Base-by-base conservation (phyloP, 2,888 invertebrate species). In the Morpho achilles region DNA sequence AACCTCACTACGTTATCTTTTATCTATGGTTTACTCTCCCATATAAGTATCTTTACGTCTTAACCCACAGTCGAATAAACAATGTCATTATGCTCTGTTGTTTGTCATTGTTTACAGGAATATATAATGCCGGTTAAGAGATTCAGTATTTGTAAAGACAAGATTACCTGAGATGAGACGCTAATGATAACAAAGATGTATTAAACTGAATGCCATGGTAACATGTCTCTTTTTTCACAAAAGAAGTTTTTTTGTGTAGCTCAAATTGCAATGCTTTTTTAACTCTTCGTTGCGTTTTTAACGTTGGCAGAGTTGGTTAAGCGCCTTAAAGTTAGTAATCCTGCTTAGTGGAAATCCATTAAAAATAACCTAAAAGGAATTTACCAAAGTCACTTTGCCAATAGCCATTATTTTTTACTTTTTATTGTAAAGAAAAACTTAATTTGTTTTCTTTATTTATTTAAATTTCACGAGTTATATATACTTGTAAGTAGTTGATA, bases 11-110 rank as follows among this genome's bases (percentile, higher is more conserved):
- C 32, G 32, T 32, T 32, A 32, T 32, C 32, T 5, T 32, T 69
- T 69, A 67, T 61, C 63, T 64, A 58, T 52, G 66, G 68, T 69
- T 70, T 65, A 65, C 67, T 69, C 69, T 66, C 69, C 57, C 58
- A 56, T 66, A 66, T 71, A 73, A 75, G 70, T 66, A 69, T 71
- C 69, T 74, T 75, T 74, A 69, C 69, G 71, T 75, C 68, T 74
- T 72, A 64, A 63, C 63, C 68, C 64, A 63, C 74, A 75, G 75
- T 74, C 64, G 69, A 67, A 66, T 64, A 67, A 66, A 64, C 75
- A 76, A 73, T 70, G 72, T 54, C 42, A 77, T 77, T 74, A 75
- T 74, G 74, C 67, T 65, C 72, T 69, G 76, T 80, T 80, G 76
- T 79, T 66, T 68, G 58, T 67, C 64, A 73, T 75, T 78, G 76